phyloP scores from a whole-genome alignment of 2,888 invertebrate species.

The Drosophila paranaensis region DNA sequence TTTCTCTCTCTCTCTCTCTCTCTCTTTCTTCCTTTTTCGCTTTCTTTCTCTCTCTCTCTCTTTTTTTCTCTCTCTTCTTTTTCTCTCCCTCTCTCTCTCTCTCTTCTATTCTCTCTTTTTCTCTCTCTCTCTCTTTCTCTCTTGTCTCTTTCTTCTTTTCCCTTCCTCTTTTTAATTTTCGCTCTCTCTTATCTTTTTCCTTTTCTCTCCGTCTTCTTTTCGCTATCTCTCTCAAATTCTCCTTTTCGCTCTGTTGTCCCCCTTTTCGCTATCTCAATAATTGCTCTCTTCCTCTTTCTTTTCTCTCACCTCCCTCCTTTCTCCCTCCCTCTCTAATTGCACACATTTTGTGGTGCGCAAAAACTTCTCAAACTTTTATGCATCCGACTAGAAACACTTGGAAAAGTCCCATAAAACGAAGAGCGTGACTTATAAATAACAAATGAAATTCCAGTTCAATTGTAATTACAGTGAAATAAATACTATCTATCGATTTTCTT shows the following conservation, averaged over 20 bases:
- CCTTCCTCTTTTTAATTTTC: background rate
- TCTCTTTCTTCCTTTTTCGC: accelerated
- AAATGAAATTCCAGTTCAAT: conserved; percentile 23
- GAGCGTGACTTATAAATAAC: conserved; percentile 33
- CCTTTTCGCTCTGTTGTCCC: accelerated
- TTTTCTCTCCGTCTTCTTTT: accelerated
- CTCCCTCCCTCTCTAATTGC: background rate
- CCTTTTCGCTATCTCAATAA: background rate
- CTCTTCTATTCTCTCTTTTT: accelerated
- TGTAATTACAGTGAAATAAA: conserved; percentile 48
- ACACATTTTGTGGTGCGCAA: no score
- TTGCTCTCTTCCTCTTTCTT: no score
- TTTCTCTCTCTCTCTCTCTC: background rate
- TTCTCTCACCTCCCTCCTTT: no score
- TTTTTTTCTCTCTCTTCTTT: background rate
- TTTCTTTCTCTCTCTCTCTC: background rate
- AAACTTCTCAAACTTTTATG: background rate
- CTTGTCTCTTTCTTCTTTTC: background rate
- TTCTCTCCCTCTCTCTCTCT: background rate
- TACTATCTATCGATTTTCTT: conserved; percentile 42
- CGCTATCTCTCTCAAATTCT: no score
- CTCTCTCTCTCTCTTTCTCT: background rate
- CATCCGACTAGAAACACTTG: conserved; percentile 6
- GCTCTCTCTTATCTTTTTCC: background rate
- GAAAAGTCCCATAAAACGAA: conserved; percentile 12